Conservation (phyloP, 2,113 vertebrate genomes). For the Hippocampus abdominalis region DNA sequence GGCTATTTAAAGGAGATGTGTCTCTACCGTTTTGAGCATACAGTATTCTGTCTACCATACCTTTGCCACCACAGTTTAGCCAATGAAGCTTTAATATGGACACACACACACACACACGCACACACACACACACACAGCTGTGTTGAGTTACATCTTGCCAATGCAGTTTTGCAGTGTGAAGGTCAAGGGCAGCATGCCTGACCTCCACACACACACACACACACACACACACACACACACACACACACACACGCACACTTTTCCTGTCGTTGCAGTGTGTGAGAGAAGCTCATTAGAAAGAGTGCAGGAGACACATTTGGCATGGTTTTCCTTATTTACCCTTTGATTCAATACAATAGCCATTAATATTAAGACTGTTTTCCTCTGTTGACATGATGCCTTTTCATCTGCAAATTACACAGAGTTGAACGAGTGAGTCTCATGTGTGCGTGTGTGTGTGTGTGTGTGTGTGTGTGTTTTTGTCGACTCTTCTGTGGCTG, state of each 20-base stretch:
- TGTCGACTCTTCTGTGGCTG: conserved; percentile 23
- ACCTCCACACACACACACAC: conserved; percentile 44
- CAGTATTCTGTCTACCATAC: conserved; percentile 10
- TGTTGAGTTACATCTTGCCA: conserved; percentile 63
- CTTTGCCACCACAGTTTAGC: conserved; percentile 46
- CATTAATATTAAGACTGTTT: conserved; percentile 51
- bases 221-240: conserved; percentile 18
- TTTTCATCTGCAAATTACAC: conserved; percentile 49
- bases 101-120: conserved; percentile 6
- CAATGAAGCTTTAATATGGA: conserved; percentile 27
- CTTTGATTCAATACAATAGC: conserved; percentile 18
- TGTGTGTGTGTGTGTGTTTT: conserved; percentile 29
- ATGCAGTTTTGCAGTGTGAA: conserved; percentile 62
- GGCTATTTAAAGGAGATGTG: no score
- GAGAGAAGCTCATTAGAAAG: conserved; percentile 38
- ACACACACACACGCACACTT: conserved; percentile 10
- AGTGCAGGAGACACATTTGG: conserved; percentile 25
- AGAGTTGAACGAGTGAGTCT: conserved; percentile 26
- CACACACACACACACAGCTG: conserved; percentile 23
- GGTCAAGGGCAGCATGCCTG: conserved; percentile 49
- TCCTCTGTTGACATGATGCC: conserved; percentile 28
- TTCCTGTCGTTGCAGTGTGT: conserved; percentile 32
- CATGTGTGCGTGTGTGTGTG: conserved; percentile 31
- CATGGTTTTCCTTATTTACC: conserved; percentile 48
- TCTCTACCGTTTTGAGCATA: background rate